Conservation (phyloP, 2,888 invertebrate species). For the Furcula furcula region DNA sequence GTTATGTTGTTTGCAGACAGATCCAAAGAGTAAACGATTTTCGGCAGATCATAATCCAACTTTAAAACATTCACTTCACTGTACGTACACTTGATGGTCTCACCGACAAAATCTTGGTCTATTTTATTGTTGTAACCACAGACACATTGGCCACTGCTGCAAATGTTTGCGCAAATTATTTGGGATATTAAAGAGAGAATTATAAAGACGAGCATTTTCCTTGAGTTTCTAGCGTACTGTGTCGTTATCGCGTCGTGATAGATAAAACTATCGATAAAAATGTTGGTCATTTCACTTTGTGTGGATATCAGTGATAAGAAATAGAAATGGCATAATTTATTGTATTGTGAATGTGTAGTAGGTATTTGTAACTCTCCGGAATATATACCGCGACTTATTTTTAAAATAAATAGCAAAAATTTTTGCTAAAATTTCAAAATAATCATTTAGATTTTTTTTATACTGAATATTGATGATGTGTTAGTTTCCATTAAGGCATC, state of each 20-base stretch:
- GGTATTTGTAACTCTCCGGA: no score
- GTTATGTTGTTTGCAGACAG: conserved; percentile 59
- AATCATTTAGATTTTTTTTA: no score
- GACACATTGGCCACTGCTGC: conserved; percentile 47
- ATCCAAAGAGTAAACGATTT: conserved; percentile 48
- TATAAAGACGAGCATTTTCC: conserved; percentile 45
- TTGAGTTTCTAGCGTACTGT: conserved; percentile 19
- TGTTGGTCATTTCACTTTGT: conserved; percentile 59
- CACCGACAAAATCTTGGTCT: conserved; percentile 46
- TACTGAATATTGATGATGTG: no score
- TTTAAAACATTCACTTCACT: conserved; percentile 28
- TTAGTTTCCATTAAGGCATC: no score
- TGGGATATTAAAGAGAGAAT: conserved; percentile 29
- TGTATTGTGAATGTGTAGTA: no score
- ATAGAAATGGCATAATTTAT: no score
- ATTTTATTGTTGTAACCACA: conserved; percentile 39
- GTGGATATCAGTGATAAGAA: conserved; percentile 16
- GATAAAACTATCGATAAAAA: conserved; percentile 41
- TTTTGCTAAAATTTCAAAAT: no score
- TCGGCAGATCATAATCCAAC: conserved; percentile 44
- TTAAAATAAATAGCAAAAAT: no score
- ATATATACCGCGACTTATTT: no score
- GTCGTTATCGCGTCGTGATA: conserved; percentile 43
- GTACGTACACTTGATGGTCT: conserved; percentile 56
- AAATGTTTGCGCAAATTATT: conserved; percentile 44